Base-by-base conservation (phyloP, 2,113 vertebrate genomes). In the Maccullochella peelii region DNA sequence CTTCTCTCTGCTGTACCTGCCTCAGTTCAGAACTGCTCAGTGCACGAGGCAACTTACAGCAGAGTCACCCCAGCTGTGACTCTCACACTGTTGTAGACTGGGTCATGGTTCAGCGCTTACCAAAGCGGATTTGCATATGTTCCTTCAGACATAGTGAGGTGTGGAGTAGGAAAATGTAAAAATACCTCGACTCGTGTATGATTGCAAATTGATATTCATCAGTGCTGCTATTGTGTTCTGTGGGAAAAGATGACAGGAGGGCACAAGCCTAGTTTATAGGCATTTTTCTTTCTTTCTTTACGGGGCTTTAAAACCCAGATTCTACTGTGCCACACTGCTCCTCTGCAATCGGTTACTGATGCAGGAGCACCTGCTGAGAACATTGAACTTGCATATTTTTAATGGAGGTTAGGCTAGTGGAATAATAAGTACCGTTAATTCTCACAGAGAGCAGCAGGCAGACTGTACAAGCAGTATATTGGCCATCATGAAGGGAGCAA, bases 11-110 rank as follows among this genome's bases (percentile, higher is more conserved):
- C 92, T 97, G 0, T 99, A 99, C 5, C 62, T 98, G 92, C 97
- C 98, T 0, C 98, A 99, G 72, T 99, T 98, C 89, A 96, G 93
- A 87, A 89, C 94, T 90, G 84, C 91, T 38, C 12, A 36, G 0
- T 30, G 87, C 49, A 84, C 82, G 33, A 95, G 93, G 72, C 92
- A 89, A 42, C 91, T 89, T 7, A 92, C 93, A 84, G 30, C 78
- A 52, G 18, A 52, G 50, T 52, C 47, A 77, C 59, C 57, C 66
- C 75, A 71, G 68, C 79, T 72, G 67, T 91, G 77, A 92, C 38
- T 27, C 58, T 54, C 50, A 58, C 47, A 78, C 5, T 73, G 30
- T 62, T 16, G 14, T 72, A 3, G 16, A 54, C n/a, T 63, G 65
- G 1, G 23, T 55, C 82, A 54, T 42, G 25, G 50, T 33, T 73